Evolutionary conservation across 1,140 invertebrate genomes (phyloP).

Genomic region (Notospermus geniculatus): DNA sequence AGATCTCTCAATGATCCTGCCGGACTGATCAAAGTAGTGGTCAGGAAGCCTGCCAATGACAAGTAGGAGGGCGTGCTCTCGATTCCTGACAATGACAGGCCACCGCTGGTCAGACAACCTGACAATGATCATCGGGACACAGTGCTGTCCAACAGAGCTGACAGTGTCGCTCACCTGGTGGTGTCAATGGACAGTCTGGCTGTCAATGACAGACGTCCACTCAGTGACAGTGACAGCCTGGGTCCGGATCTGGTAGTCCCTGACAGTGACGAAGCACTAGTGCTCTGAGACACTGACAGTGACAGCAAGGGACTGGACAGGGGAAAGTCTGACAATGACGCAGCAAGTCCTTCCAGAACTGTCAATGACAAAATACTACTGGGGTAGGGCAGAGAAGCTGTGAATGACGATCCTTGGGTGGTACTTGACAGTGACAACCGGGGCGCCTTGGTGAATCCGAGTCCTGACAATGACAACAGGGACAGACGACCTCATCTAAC

Average conservation of each 20-base stretch:
- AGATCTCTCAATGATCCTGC: neutral
- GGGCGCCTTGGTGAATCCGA: neutral
- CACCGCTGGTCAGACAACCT: neutral
- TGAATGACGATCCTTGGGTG: conserved; percentile 10
- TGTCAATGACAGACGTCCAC: conserved; percentile 15
- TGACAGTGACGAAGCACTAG: conserved; percentile 21
- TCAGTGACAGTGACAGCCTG: conserved; percentile 18
- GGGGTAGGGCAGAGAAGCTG: conserved; percentile 5
- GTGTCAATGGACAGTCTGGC: conserved; percentile 1
- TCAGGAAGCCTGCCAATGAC: conserved; percentile 1
- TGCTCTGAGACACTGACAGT: conserved; percentile 21
- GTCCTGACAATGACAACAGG: conserved; percentile 25
- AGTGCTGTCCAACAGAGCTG: conserved; percentile 11
- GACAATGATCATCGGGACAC: conserved; percentile 2
- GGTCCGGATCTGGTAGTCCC: neutral
- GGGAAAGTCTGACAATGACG: neutral
- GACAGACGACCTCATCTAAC: conserved; percentile 8
- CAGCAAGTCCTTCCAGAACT: neutral
- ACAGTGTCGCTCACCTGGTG: conserved; percentile 4
- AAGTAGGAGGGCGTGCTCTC: neutral
- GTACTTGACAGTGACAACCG: conserved; percentile 19
- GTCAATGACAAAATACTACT: neutral
- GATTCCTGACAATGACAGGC: conserved; percentile 16
- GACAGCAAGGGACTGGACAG: conserved; percentile 13
- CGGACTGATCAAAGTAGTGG: neutral